These are phyloP conservation scores for Drosophila triauraria DNA, from an alignment of 1,140 invertebrate genomes.

Conservation along the genomic window DNA sequence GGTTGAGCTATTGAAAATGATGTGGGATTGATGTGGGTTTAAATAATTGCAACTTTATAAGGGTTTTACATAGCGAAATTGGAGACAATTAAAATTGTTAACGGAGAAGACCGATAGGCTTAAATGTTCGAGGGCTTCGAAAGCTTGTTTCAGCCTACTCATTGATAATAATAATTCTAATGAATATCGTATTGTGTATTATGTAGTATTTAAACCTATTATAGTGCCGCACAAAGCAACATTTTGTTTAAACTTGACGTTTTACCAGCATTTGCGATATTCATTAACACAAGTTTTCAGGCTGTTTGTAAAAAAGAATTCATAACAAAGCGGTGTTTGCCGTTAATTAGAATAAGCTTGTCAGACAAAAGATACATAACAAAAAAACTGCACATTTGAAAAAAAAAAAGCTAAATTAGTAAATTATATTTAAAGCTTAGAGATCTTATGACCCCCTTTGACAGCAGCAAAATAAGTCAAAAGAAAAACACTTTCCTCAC, in stretches of 20 bases:
- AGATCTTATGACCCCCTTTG: not conserved
- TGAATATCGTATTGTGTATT: no score
- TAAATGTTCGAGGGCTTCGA: no score
- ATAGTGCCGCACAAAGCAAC: no score
- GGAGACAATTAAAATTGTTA: no score
- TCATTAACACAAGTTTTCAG: constrained; percentile 3
- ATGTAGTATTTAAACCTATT: no score
- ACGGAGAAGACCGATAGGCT: no score
- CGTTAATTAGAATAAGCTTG: constrained; percentile 1
- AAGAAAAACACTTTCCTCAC: not conserved
- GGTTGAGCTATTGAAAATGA: not conserved
- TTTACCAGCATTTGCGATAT: not conserved
- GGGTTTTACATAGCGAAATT: no score
- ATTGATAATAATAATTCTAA: no score
- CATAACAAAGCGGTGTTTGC: not conserved
- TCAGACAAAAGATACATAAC: not conserved
- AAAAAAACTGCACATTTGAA: not conserved
- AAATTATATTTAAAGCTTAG: no score
- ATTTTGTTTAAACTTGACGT: no score
- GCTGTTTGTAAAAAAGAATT: not conserved
- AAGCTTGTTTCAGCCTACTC: no score
- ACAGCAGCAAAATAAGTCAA: not conserved
- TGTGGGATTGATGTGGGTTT: not conserved
- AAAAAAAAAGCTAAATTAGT: no score
- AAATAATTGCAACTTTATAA: not conserved